Evolutionary conservation across 2,797 vertebrate species (phyloP), one percentile per base, ranked within the genome.

Genomic region (Cynopterus sphinx): DNA sequence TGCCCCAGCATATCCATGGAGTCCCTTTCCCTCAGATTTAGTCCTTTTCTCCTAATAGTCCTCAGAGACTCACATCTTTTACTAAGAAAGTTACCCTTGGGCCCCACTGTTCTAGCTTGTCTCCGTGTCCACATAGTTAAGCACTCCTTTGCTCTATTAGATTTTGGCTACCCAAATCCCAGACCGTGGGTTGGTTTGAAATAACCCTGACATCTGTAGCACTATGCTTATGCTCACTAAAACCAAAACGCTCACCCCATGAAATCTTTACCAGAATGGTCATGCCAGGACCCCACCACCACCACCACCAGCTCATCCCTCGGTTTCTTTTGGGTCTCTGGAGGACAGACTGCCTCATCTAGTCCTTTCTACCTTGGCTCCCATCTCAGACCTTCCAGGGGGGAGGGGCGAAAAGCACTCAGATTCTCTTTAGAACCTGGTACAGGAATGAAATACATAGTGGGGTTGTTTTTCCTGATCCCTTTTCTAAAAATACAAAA

Each of bases 211-310:
- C 7, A 36, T 71, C 1, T 65, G 6, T 22, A 15, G 53, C 79
- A 33, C 15, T 3, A 1, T 21, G 46, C 61, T 26, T 17, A 16
- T 28, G 51, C 17, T 53, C 31, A 33, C 53, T 28, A 70, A 71
- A 79, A 19, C 65, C 46, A 78, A 70, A 8, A 9, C 31, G 43
- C 17, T 19, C 5, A 31, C 36, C 19, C 2, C 0, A 24, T 63
- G 22, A 46, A n/a, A n/a, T 41, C 21, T 17, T 28, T 15, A 39
- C 24, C 12, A 36, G 17, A 0, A 0, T 31, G 15, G 16, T 19
- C 10, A 16, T 3, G 2, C 51, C 39, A 26, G 49, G 51, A 49
- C 49, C 15, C 41, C 19, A 36, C 46, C 16, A 49, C 15, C 15
- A 49, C 49, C 1, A 5, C 22, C 53, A 31, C n/a, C 5, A 43